Evolutionary conservation across 2,113 vertebrate genomes (phyloP).

Genomic region (Lepus timidus): DNA sequence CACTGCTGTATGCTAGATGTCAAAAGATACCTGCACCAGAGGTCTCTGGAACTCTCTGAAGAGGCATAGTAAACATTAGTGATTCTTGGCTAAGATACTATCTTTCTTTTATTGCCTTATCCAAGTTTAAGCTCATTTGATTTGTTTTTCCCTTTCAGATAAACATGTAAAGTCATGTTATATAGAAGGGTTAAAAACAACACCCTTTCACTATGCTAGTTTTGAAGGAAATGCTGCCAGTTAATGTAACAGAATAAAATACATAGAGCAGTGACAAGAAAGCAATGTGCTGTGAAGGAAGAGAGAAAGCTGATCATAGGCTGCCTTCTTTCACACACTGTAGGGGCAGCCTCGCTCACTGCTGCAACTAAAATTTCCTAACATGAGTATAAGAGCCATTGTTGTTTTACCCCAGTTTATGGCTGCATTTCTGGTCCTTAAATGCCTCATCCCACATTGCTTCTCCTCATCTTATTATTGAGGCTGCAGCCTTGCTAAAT

Average conservation of each 20-base stretch:
- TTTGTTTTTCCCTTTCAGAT: background rate
- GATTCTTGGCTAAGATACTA: background rate
- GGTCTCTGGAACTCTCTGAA: background rate
- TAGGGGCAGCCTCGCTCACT: background rate
- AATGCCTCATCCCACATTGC: background rate
- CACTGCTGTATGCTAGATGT: background rate
- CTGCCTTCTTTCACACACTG: background rate
- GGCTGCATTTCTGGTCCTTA: background rate
- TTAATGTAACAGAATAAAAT: background rate
- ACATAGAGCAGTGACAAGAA: background rate
- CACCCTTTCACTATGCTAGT: background rate
- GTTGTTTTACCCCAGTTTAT: background rate
- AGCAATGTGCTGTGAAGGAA: background rate
- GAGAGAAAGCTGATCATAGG: background rate
- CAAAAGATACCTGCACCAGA: background rate
- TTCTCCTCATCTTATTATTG: background rate
- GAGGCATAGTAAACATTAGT: background rate
- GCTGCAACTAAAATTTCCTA: background rate
- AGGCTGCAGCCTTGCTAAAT: background rate
- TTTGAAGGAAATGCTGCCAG: conserved; percentile 27
- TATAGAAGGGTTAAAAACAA: background rate
- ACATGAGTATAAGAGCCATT: background rate
- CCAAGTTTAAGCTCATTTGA: background rate
- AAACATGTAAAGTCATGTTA: background rate
- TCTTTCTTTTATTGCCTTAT: background rate